These are phyloP conservation scores for Barbus barbus DNA, from an alignment of 2,113 vertebrate species.

Conservation along the genomic window DNA sequence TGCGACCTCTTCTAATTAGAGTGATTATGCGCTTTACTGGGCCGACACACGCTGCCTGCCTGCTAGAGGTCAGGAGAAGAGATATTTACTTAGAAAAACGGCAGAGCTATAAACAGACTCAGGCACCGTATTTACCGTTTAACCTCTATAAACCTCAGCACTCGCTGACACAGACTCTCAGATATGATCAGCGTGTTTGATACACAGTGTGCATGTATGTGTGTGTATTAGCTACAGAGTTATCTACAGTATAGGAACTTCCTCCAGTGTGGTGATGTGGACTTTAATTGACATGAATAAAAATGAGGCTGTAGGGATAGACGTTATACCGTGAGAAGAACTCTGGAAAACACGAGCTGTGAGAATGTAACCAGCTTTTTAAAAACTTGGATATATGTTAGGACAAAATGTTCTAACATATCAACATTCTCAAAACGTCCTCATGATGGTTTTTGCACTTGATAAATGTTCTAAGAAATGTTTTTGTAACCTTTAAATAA, in stretches of 20 bases:
- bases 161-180: background rate
- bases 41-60: slow-evolving; percentile 45
- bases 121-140: slow-evolving; percentile 23
- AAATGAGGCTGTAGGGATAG: background rate
- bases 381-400: background rate
- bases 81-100: slow-evolving; percentile 48
- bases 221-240: slow-evolving; percentile 10
- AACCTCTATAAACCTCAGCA: slow-evolving; percentile 46
- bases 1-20: slow-evolving; percentile 59
- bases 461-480: background rate
- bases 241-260: too few relatives aligned
- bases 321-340: background rate
- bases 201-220: background rate
- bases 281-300: background rate
- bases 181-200: slow-evolving; percentile 4
- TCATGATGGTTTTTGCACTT: too few relatives aligned
- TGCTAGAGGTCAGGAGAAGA: slow-evolving; percentile 53
- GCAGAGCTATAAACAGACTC: slow-evolving; percentile 26
- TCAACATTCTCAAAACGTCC: too few relatives aligned
- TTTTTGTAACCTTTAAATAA: too few relatives aligned
- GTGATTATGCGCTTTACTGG: slow-evolving; percentile 62
- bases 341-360: background rate
- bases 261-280: background rate
- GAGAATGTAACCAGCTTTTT: background rate
- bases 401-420: background rate